These are phyloP conservation scores for Lasioglossum oenotherae DNA, from an alignment of 2,888 invertebrate species.

Conservation along the genomic window DNA sequence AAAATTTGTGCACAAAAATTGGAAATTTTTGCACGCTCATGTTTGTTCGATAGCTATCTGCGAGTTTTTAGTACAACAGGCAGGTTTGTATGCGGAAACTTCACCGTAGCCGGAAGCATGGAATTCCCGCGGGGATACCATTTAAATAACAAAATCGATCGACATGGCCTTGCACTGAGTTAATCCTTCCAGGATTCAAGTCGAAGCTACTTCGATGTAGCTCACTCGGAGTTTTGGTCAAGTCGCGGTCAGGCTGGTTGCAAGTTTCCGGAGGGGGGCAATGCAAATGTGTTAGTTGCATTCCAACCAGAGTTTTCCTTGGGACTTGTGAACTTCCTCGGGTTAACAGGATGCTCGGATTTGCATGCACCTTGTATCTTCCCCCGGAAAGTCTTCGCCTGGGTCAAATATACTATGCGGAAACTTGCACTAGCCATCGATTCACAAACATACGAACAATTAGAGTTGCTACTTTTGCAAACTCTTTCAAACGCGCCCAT, in stretches of 20 bases:
- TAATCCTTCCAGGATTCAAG: slow-evolving; percentile 60
- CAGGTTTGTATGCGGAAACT: neutral
- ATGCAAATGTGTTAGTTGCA: slow-evolving; percentile 74
- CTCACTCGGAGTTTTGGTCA: slow-evolving; percentile 66
- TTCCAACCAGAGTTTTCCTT: slow-evolving; percentile 70
- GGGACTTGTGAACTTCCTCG: slow-evolving; percentile 61
- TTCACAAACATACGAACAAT: slow-evolving; percentile 40
- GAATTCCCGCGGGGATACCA: slow-evolving; percentile 17
- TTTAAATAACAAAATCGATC: slow-evolving; percentile 53
- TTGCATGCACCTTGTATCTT: slow-evolving; percentile 21
- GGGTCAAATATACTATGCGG: slow-evolving; percentile 7
- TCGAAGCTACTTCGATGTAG: slow-evolving; percentile 60
- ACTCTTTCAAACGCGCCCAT: neutral
- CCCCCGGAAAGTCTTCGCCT: slow-evolving; percentile 15
- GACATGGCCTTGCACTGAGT: slow-evolving; percentile 61
- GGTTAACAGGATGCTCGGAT: slow-evolving; percentile 26
- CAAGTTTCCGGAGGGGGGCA: slow-evolving; percentile 61
- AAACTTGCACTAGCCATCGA: slow-evolving; percentile 37
- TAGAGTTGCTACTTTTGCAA: neutral
- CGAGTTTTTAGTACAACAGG: neutral
- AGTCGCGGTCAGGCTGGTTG: slow-evolving; percentile 62
- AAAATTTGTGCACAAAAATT: too few species aligned
- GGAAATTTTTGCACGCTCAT: neutral
- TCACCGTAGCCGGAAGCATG: neutral
- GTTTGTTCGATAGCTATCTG: neutral